These are phyloP conservation scores for Platorchestia sp. DNA, from an alignment of 1,140 invertebrate species.

Conservation along the genomic window DNA sequence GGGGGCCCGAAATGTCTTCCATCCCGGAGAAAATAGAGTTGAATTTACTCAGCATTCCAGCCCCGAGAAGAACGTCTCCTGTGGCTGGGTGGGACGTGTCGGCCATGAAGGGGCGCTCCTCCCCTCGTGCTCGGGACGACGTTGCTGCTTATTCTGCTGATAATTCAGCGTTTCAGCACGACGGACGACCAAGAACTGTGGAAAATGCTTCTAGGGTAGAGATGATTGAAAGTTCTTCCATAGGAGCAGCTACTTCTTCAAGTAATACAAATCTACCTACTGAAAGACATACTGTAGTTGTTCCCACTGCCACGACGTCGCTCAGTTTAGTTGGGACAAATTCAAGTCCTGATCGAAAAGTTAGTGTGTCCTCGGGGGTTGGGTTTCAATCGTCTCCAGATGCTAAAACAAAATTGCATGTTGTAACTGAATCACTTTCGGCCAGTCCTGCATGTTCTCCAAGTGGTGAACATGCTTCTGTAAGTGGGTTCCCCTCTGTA, in stretches of 20 bases:
- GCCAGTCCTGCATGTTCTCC: neutral
- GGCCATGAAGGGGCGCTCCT: neutral
- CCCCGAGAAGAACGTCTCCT: neutral
- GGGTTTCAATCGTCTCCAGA: neutral
- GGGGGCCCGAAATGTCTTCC: neutral
- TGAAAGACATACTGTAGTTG: neutral
- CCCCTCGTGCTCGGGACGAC: neutral
- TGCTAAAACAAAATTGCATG: neutral
- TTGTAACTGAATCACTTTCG: neutral
- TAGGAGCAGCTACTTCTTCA: neutral
- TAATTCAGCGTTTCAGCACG: neutral
- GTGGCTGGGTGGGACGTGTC: neutral
- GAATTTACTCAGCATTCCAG: neutral
- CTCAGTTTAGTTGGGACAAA: neutral
- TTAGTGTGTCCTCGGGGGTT: neutral
- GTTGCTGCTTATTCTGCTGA: neutral
- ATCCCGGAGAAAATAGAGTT: constrained; percentile 20
- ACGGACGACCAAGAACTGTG: neutral
- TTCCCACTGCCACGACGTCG: neutral
- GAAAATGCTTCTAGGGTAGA: neutral
- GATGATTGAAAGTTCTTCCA: neutral
- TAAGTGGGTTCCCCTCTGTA: neutral
- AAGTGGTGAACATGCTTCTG: neutral
- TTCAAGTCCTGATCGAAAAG: neutral
- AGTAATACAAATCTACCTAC: neutral